Conservation (phyloP, 2,797 vertebrate genomes). For the Erpetoichthys calabaricus region DNA sequence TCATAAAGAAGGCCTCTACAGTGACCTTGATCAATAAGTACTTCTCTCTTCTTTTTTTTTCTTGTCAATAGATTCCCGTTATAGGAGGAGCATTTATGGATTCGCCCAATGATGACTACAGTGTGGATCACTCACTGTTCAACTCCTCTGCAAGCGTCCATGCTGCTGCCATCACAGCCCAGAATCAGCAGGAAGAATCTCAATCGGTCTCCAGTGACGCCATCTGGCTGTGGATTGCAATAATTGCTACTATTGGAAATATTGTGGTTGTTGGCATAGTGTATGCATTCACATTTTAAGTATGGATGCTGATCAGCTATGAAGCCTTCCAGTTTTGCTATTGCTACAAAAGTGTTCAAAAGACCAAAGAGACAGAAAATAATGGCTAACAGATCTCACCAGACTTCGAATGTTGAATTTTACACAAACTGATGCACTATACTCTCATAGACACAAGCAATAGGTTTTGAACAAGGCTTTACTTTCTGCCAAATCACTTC, state of each 20-base stretch:
- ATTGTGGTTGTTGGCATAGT: constrained; percentile 93
- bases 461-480: too few relatives aligned
- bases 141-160: constrained; percentile 88
- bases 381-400: too few relatives aligned
- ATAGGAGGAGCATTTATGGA: constrained; percentile 98
- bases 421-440: too few relatives aligned
- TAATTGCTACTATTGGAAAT: constrained; percentile 92
- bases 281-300: constrained; percentile 91
- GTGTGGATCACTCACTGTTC: constrained; percentile 85
- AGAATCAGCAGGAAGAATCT: constrained; percentile 65
- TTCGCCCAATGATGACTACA: constrained; percentile 88
- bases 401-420: too few relatives aligned
- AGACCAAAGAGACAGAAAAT: too few relatives aligned
- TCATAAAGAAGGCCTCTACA: too few relatives aligned
- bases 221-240: constrained; percentile 94
- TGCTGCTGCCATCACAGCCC: constrained; percentile 49
- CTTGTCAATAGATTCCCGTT: constrained; percentile 72
- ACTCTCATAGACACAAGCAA: too few relatives aligned
- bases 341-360: too few relatives aligned
- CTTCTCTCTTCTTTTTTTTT: not conserved
- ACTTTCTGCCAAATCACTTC: too few relatives aligned
- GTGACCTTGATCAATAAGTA: too few relatives aligned
- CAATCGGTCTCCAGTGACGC: constrained; percentile 79
- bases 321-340: too few relatives aligned
- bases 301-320: too few relatives aligned